Evolutionary conservation across 2,113 vertebrate genomes (phyloP).

Genomic region (Laticauda colubrina): DNA sequence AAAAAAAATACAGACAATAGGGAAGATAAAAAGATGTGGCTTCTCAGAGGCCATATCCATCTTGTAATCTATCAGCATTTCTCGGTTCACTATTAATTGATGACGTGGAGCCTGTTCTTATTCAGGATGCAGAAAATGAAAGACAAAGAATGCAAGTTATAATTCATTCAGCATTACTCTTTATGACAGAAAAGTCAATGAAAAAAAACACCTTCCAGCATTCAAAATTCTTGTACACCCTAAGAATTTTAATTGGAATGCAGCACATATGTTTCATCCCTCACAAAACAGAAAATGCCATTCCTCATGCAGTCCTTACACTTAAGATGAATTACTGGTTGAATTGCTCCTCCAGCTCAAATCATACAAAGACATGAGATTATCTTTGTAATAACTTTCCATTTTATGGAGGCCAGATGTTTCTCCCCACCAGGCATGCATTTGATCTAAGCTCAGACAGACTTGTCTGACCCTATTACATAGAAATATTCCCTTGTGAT

Average conservation of each 20-base stretch:
- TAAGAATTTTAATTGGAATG: neutral
- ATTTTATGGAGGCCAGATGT: neutral
- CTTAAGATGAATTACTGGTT: neutral
- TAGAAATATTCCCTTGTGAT: neutral
- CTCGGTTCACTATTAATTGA: neutral
- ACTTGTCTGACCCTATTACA: neutral
- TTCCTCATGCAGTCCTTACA: neutral
- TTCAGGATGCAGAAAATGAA: neutral
- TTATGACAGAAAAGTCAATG: neutral
- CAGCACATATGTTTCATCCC: neutral
- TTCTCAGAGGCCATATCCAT: neutral
- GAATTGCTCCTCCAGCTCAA: neutral
- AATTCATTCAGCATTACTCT: neutral
- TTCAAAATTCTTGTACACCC: neutral
- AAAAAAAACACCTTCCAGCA: neutral
- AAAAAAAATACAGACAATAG: neutral
- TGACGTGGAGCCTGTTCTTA: neutral
- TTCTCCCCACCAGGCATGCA: neutral
- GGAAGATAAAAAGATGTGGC: neutral
- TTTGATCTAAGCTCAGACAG: neutral
- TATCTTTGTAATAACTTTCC: neutral
- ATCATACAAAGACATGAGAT: neutral
- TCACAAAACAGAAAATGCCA: neutral
- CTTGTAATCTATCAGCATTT: neutral
- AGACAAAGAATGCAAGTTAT: neutral